Percentiles rank a stretch among this genome's conserved stretches.
These are phyloP conservation scores for Orgyia antiqua DNA, from an alignment of 2,888 invertebrate genomes.

Conservation along the genomic window DNA sequence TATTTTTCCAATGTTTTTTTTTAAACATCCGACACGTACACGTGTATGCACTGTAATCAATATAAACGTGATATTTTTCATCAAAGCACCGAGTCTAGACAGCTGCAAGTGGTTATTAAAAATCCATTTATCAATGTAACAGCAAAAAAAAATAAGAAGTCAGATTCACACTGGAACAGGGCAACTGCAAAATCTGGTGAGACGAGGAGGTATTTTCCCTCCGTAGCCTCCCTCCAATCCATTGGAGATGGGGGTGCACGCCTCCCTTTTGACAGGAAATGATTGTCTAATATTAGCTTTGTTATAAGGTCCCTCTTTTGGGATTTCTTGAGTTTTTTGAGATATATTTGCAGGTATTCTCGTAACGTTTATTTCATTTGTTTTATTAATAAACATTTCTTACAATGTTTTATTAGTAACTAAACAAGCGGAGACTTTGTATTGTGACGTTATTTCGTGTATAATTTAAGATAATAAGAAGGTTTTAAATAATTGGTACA, in stretches of 20 bases:
- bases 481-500: too few species aligned
- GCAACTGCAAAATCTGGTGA: constrained; percentile 67
- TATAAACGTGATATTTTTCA: constrained; percentile 45
- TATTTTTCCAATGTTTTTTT: constrained; percentile 56
- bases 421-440: too few species aligned
- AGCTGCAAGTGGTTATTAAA: constrained; percentile 70
- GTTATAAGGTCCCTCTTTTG: constrained; percentile 72
- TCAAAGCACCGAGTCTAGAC: constrained; percentile 42
- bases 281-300: constrained; percentile 78
- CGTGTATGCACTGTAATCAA: constrained; percentile 12
- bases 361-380: constrained; percentile 26
- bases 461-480: too few species aligned
- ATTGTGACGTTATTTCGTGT: too few species aligned
- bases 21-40: constrained; percentile 29
- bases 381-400: constrained; percentile 17
- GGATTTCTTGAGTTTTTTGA: constrained; percentile 52
- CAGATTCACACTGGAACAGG: constrained; percentile 69
- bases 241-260: constrained; percentile 40
- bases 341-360: constrained; percentile 32
- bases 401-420: too few species aligned
- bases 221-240: constrained; percentile 37
- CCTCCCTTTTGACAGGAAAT: constrained; percentile 76
- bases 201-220: constrained; percentile 62
- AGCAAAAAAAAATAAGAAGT: constrained; percentile 69
- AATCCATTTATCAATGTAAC: constrained; percentile 67